Conservation (phyloP, 2,113 vertebrate genomes). For the Diglossa brunneiventris region DNA sequence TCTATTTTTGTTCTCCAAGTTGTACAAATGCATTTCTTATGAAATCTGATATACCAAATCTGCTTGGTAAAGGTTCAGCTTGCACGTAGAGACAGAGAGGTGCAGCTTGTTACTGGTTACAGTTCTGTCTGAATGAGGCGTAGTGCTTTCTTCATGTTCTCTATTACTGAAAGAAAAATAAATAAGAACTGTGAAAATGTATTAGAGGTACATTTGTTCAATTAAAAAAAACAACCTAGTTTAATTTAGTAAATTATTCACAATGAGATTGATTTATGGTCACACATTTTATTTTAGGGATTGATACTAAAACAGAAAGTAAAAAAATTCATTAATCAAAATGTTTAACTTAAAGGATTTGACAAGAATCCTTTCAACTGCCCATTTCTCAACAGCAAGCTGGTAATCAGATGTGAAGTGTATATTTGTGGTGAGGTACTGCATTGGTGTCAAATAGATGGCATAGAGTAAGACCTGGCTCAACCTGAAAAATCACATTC, state of each 20-base stretch:
- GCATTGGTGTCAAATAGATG: background rate
- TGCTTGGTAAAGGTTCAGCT: background rate
- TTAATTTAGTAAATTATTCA: background rate
- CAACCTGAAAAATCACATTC: slow-evolving; percentile 53
- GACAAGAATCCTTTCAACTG: background rate
- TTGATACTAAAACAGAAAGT: background rate
- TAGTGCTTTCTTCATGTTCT: slow-evolving; percentile 81
- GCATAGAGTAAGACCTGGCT: background rate
- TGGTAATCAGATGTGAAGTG: background rate
- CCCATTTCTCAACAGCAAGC: background rate
- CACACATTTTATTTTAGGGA: background rate
- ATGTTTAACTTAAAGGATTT: background rate
- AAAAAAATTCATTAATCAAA: background rate
- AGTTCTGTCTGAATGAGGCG: slow-evolving; percentile 74
- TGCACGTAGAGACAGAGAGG: background rate
- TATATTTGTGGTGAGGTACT: background rate
- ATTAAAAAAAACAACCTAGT: background rate
- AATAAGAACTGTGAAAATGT: background rate
- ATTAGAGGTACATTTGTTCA: background rate
- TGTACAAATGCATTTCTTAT: background rate
- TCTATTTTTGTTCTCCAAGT: background rate
- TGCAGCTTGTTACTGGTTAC: slow-evolving; percentile 18
- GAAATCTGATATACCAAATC: background rate
- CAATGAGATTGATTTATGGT: background rate
- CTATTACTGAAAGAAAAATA: slow-evolving; percentile 70